Percentiles rank a stretch among this genome's conserved stretches.
phyloP scores from a whole-genome alignment of 2,888 invertebrate species.

The Mamestra brassicae region DNA sequence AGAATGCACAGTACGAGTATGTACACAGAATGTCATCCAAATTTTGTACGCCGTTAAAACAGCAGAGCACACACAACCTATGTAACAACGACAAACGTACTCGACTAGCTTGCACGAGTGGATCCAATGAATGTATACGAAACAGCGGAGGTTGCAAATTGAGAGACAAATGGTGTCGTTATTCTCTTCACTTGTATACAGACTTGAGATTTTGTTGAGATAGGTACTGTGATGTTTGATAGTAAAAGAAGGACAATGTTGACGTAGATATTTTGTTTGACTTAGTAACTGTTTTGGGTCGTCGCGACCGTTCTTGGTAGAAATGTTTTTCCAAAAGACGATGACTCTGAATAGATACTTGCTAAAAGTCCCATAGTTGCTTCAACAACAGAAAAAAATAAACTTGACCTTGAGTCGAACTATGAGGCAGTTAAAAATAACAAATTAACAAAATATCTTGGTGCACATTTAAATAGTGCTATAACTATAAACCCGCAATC shows the following conservation, averaged over 20 bases:
- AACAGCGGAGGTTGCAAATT: conserved; percentile 45
- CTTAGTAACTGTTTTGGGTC: neutral
- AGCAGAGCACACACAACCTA: conserved; percentile 4
- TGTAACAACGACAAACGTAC: conserved; percentile 27
- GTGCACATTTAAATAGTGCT: neutral
- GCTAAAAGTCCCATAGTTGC: neutral
- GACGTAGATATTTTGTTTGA: conserved; percentile 7
- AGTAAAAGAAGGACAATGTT: neutral
- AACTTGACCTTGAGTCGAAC: neutral
- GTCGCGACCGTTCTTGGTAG: neutral
- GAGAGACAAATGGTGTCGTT: conserved; percentile 37
- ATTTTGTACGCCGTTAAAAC: conserved; percentile 12
- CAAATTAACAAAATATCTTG: neutral
- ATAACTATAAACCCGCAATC: neutral
- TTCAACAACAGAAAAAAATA: neutral
- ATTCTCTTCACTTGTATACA: conserved; percentile 24
- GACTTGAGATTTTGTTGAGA: conserved; percentile 9
- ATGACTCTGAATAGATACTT: neutral
- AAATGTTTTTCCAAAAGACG: neutral
- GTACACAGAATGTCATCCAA: neutral
- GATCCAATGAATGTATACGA: conserved; percentile 48
- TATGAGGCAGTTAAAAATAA: neutral
- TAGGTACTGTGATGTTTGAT: neutral
- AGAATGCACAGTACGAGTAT: neutral
- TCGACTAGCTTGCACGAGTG: conserved; percentile 38